Evolutionary conservation across 2,797 vertebrate species (phyloP).

Genomic region (Chaetophractus vellerosus): DNA sequence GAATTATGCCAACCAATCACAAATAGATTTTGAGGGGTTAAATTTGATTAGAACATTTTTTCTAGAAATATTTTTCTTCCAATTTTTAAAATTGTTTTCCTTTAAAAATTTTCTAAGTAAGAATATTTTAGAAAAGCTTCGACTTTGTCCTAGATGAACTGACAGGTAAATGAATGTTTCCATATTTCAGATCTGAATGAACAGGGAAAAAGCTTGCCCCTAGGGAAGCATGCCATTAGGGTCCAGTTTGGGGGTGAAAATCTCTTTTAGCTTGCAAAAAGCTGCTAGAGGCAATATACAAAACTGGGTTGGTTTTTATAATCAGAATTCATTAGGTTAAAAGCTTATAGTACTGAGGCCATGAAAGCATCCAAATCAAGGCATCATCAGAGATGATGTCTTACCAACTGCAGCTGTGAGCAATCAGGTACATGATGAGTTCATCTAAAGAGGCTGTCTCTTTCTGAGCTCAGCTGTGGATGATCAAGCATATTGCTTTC

Average conservation of each 20-base stretch:
- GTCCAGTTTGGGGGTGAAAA: neutral
- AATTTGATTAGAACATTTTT: neutral
- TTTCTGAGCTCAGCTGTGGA: no score
- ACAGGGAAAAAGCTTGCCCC: neutral
- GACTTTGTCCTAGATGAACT: neutral
- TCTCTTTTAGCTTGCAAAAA: no score
- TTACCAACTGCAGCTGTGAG: no score
- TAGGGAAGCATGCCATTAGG: neutral
- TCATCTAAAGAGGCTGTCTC: no score
- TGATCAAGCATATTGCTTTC: no score
- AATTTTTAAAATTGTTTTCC: neutral
- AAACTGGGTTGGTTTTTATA: no score
- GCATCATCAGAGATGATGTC: no score
- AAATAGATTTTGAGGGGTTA: neutral
- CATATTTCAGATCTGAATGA: neutral
- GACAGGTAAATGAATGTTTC: neutral
- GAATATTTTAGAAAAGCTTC: neutral
- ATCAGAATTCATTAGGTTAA: no score
- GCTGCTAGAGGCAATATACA: no score
- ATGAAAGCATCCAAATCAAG: no score
- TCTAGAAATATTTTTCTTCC: neutral
- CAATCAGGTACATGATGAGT: no score
- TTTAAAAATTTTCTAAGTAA: neutral
- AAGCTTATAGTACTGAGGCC: no score
- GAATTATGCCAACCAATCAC: neutral